Evolutionary conservation across 2,797 vertebrate species (phyloP), one percentile per base, ranked within the genome.

Genomic region (Amphiprion clarkii): DNA sequence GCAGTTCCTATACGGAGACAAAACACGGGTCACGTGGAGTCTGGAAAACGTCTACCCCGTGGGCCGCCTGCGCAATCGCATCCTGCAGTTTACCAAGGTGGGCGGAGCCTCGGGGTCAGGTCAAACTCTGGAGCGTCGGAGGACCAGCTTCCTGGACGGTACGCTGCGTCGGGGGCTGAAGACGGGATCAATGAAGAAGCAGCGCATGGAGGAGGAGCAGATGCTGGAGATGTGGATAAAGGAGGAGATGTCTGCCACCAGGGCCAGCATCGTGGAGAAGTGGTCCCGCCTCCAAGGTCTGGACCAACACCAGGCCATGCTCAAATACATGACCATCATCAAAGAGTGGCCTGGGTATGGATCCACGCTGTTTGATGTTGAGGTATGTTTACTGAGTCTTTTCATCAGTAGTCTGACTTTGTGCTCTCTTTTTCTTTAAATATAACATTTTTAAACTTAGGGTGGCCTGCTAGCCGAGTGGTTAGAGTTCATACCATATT

Each of bases 191-290:
- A 94, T 97, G 88, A 97, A 96, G 90, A 98, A 97, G 88, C 97
- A 98, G 89, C 96, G 95, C 68, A 91, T 96, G 71, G 97, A 98
- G 93, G 97, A 97, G 74, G 97, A 98, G 86, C 97, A 97, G 93
- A 97, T 97, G 97, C 72, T 97, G 94, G 96, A 98, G 93, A 98
- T 98, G 97, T 98, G 97, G 97, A 94, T 98, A 57, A 97, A 97
- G 84, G 97, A 98, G 90, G 97, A 98, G 93, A 96, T 96, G 60
- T 97, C 96, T 7, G 95, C 97, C 61, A 96, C 96, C 72, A 95
- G 96, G 48, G 92, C 96, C 19, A 96, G 95, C 92, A 90, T 98
- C 62, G 72, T 94, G 40, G 97, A 97, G 87, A 98, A 98, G 86
- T 98, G 96, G 97, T 93, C 91, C 76, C 96, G 95, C 51, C 94